A percentile compares a stretch with the other conserved stretches of the same genome.
Conservation (phyloP, 2,113 vertebrate species). For the Loxodonta africana region DNA sequence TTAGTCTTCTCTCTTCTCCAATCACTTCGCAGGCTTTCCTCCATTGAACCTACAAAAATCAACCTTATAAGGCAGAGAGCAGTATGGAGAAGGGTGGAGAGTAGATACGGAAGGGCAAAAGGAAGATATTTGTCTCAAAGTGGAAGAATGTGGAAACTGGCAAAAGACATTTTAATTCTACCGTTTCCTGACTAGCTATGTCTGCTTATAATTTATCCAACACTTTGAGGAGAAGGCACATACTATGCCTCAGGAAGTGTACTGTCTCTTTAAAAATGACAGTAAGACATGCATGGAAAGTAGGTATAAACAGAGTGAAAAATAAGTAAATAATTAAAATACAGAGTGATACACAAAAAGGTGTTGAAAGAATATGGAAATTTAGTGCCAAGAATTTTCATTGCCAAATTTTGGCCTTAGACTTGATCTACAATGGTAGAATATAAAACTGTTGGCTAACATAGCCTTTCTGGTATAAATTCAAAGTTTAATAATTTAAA, state of each 20-base stretch:
- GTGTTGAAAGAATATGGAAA: not conserved
- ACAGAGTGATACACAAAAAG: not conserved
- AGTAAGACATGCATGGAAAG: not conserved
- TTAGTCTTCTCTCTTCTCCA: not conserved
- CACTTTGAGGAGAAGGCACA: not conserved
- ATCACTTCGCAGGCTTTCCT: not conserved
- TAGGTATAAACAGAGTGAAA: not conserved
- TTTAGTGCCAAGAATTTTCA: not conserved
- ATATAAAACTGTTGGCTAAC: not conserved
- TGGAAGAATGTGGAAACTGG: not conserved
- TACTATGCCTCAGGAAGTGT: not conserved
- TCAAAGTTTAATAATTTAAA: slow-evolving; percentile 37
- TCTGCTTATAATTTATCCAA: not conserved
- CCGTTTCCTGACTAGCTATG: not conserved
- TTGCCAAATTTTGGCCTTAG: not conserved
- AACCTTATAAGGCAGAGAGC: not conserved
- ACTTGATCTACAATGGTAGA: not conserved
- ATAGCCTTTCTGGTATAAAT: not conserved
- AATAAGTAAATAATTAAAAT: slow-evolving; percentile 4
- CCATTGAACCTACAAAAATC: not conserved
- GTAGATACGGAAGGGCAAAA: not conserved
- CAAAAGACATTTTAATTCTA: not conserved
- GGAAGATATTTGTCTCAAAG: not conserved
- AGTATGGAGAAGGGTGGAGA: not conserved
- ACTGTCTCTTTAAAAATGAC: too few relatives aligned